A percentile compares a stretch with the other conserved stretches of the same genome.
Evolutionary conservation across 30 jellyfish, hydroid and myxozoan genomes (phyloP).

Genomic region (Catostylus mosaicus): DNA sequence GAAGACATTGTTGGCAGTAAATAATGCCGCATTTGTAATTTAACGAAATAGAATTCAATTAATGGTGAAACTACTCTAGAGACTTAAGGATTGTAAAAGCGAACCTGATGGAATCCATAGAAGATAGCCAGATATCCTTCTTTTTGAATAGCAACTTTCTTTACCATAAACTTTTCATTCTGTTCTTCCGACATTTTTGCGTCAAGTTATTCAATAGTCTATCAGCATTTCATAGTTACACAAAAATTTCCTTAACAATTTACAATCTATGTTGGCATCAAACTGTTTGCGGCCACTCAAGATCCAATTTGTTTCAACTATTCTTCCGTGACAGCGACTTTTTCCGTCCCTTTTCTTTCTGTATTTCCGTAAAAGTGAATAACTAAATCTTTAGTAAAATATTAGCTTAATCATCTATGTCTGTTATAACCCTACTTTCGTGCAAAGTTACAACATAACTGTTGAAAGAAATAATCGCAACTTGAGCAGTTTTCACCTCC

Average conservation of each 20-base stretch:
- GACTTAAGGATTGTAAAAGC: slow-evolving; percentile 20
- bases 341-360: neutral
- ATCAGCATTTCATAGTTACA: neutral
- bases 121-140: slow-evolving; percentile 86
- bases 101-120: slow-evolving; percentile 80
- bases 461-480: too few relatives aligned
- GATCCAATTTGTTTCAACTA: neutral
- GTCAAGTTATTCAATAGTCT: neutral
- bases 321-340: slow-evolving; percentile 15
- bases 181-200: slow-evolving; percentile 27
- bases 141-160: slow-evolving; percentile 91
- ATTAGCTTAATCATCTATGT: neutral
- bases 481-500: too few relatives aligned
- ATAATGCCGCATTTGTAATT: too few relatives aligned
- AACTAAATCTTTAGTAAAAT: neutral
- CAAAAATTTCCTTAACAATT: too few relatives aligned
- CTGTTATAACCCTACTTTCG: too few relatives aligned
- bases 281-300: neutral
- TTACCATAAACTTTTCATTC: slow-evolving; percentile 28
- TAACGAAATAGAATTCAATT: neutral
- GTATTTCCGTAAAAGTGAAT: neutral
- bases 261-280: neutral
- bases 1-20: too few relatives aligned
- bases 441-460: too few relatives aligned
- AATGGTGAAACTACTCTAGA: too few relatives aligned